Evolutionary conservation across 2,113 vertebrate species (phyloP).

Genomic region (Mormyrus lacerda): DNA sequence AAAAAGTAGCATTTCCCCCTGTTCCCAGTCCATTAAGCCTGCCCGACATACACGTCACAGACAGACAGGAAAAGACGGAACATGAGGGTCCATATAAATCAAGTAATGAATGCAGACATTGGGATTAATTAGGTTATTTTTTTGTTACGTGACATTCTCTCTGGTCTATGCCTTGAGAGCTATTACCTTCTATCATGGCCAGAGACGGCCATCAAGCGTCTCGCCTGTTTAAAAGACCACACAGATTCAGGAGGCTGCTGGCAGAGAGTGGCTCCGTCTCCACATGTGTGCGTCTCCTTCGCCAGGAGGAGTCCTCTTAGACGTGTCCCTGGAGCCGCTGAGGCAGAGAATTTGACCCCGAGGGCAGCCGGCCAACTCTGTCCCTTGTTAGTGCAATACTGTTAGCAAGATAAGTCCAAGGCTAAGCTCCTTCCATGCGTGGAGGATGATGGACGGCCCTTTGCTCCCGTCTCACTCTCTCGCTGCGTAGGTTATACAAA

Average conservation of each 20-base stretch:
- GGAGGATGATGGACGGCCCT: not conserved
- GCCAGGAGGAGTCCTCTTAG: not conserved
- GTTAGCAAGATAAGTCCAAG: not conserved
- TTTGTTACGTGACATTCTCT: not conserved
- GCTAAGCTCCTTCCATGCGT: not conserved
- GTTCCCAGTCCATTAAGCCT: not conserved
- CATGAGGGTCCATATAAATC: not conserved
- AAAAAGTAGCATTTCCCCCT: constrained; percentile 8
- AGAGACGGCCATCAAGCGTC: not conserved
- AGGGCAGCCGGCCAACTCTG: not conserved
- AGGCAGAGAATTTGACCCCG: not conserved
- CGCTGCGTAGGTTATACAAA: not conserved
- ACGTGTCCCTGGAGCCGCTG: not conserved
- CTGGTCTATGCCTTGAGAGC: not conserved
- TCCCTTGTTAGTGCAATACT: not conserved
- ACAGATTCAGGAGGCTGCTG: not conserved
- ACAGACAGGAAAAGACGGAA: not conserved
- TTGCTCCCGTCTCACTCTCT: not conserved
- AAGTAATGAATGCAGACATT: constrained; percentile 6
- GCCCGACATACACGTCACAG: not conserved
- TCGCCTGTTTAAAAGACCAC: not conserved
- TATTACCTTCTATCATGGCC: not conserved
- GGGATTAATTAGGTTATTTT: constrained; percentile 6
- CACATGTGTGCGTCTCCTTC: not conserved
- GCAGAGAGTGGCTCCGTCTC: not conserved